These are phyloP conservation scores for Drosophila silvestris DNA, from an alignment of 2,888 invertebrate genomes.

Conservation along the genomic window DNA sequence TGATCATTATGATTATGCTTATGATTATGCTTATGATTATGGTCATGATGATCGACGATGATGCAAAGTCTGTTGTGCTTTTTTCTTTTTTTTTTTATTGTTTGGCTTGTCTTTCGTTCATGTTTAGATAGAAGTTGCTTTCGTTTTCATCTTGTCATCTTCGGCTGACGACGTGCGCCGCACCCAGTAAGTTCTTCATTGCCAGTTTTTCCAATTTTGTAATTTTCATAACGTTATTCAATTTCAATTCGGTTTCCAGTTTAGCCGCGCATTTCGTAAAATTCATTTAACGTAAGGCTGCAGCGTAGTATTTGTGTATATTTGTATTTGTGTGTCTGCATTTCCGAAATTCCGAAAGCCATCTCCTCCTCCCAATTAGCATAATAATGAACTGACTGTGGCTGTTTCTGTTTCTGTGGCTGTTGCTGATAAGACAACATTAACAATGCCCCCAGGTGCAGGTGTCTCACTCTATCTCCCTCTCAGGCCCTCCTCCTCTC, in stretches of 20 bases:
- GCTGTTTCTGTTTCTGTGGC: neutral
- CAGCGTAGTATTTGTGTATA: slow-evolving; percentile 1
- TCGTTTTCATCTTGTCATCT: slow-evolving; percentile 37
- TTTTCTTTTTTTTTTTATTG: neutral
- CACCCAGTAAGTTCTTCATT: slow-evolving; percentile 42
- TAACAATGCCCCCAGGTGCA: neutral
- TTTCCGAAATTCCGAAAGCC: slow-evolving; percentile 62
- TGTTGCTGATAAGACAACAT: slow-evolving; percentile 47
- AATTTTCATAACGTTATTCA: slow-evolving; percentile 20
- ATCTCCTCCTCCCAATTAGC: slow-evolving; percentile 62
- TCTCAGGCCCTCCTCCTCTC: neutral
- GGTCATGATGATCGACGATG: slow-evolving; percentile 40
- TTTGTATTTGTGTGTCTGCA: slow-evolving; percentile 38
- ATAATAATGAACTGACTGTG: slow-evolving; percentile 61
- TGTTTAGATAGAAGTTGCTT: slow-evolving; percentile 38
- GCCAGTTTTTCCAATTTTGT: slow-evolving; percentile 32
- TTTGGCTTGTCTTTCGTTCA: neutral
- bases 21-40: slow-evolving; percentile 15
- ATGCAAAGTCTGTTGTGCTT: slow-evolving; percentile 38
- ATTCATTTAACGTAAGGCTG: slow-evolving; percentile 36
- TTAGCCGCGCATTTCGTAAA: slow-evolving; percentile 30
- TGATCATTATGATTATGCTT: slow-evolving; percentile 2
- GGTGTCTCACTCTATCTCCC: slow-evolving; percentile 1
- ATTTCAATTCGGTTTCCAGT: slow-evolving; percentile 39
- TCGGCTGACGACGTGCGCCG: slow-evolving; percentile 15